Conservation (phyloP, 2,797 vertebrate genomes). For the Psittacula echo region DNA sequence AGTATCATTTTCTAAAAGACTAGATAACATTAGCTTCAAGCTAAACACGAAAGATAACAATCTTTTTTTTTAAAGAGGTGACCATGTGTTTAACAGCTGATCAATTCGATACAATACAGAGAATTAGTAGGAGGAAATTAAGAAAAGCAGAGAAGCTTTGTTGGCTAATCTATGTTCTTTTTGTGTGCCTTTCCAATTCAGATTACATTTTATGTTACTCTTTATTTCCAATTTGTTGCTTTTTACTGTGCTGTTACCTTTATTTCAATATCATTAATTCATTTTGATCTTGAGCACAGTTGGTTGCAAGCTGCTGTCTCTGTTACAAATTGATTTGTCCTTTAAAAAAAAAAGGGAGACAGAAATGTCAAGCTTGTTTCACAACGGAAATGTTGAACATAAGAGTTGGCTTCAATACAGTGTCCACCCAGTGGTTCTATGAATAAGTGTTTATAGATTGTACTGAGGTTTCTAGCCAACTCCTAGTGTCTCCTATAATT, state of each 20-base stretch:
- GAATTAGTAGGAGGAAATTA: not conserved
- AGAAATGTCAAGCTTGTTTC: constrained; percentile 72
- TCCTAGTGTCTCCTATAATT: constrained; percentile 79
- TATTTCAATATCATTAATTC: constrained; percentile 50
- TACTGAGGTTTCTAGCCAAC: constrained; percentile 69
- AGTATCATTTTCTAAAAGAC: constrained; percentile 32
- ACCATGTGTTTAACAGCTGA: constrained; percentile 24
- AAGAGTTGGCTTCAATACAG: constrained; percentile 61
- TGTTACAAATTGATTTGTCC: constrained; percentile 62
- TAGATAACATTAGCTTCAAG: constrained; percentile 37
- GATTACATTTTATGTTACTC: not conserved
- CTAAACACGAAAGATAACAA: not conserved
- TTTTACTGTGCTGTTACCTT: constrained; percentile 35
- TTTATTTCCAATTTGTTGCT: not conserved
- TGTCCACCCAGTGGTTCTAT: constrained; percentile 78
- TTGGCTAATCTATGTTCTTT: not conserved
- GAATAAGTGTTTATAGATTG: constrained; percentile 78
- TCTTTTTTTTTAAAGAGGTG: constrained; percentile 22
- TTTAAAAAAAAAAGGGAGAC: constrained; percentile 14
- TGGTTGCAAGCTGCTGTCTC: constrained; percentile 61
- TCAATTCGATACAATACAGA: not conserved
- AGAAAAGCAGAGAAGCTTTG: not conserved
- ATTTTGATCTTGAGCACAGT: constrained; percentile 64
- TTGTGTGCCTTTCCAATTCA: not conserved
- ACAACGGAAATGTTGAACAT: constrained; percentile 64